Evolutionary conservation across 1,140 invertebrate genomes (phyloP).

Genomic region (Melanaphis sacchari): DNA sequence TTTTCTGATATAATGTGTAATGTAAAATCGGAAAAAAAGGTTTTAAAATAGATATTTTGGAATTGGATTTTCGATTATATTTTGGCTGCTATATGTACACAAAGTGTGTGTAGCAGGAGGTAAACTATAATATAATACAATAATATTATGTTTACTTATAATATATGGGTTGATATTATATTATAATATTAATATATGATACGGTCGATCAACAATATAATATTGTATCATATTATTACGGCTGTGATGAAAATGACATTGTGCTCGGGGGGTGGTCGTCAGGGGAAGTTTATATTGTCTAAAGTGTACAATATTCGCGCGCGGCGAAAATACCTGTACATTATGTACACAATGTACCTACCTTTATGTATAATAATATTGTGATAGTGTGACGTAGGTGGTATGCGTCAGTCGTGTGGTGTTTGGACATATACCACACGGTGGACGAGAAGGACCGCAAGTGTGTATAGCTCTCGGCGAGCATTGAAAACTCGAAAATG

Average conservation of each 20-base stretch:
- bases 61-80: not conserved
- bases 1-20: no score
- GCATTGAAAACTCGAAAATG: constrained; percentile 29
- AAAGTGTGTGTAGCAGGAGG: not conserved
- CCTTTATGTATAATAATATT: not conserved
- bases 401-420: not conserved
- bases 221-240: not conserved
- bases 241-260: not conserved
- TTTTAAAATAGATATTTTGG: not conserved
- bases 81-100: not conserved
- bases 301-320: not conserved
- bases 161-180: not conserved
- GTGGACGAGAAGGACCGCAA: not conserved
- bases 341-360: not conserved
- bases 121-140: not conserved
- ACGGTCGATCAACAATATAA: not conserved
- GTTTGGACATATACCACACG: not conserved
- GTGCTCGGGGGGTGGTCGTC: not conserved
- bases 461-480: not conserved
- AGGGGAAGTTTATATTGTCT: not conserved
- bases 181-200: not conserved
- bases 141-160: not conserved
- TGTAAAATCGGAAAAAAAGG: not conserved
- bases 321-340: not conserved
- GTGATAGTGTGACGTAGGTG: not conserved